Base-by-base conservation (phyloP, 2,797 vertebrate genomes). In the Anisognathus igniventris region DNA sequence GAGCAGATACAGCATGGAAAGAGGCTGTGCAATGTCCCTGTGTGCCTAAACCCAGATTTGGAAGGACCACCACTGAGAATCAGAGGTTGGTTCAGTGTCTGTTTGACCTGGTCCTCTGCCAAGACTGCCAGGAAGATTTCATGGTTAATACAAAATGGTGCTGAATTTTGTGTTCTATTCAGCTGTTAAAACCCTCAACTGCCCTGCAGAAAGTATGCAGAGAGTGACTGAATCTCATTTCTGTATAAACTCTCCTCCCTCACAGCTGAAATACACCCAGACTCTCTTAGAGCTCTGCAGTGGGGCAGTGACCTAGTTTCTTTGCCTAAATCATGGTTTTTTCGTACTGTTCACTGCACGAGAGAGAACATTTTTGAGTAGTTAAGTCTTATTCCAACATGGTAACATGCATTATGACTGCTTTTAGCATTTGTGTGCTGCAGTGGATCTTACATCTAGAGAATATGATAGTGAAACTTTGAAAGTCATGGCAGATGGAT, bases 1-100 rank as follows among this genome's bases (percentile, higher is more conserved):
- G 98, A 98, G 96, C 98, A 98, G 97, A 92, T 98, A 96, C 98
- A 98, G 96, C 98, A 97, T 19, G 98, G 98, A 86, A 98, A 98
- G 90, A 96, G 98, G 81, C 95, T 96, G 3, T 98, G 98, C 83
- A 98, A 98, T 67, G 97, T 98, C 79, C 97, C 98, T 24, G 83
- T 95, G 72, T 98, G 97, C 96, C 95, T 98, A 88, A 98, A 98
- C 73, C 98, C 98, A 2, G 98, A 98, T 61, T 95, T 98, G 97
- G 98, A 98, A 87, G 98, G 98, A 82, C 98, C 97, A 83, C 98
- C 98, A 1, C 56, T 98, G 94, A 97, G 98, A 92, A 97, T 89
- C 93, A 97, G 98, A 98, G 98, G 98, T 98, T 92, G 96, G 98
- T 98, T 86, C 65, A 65, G 57, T 47, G 23, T 86, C 65, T 21